Conservation (phyloP, 2,888 invertebrate species). For the Acanthosepion esculentum region DNA sequence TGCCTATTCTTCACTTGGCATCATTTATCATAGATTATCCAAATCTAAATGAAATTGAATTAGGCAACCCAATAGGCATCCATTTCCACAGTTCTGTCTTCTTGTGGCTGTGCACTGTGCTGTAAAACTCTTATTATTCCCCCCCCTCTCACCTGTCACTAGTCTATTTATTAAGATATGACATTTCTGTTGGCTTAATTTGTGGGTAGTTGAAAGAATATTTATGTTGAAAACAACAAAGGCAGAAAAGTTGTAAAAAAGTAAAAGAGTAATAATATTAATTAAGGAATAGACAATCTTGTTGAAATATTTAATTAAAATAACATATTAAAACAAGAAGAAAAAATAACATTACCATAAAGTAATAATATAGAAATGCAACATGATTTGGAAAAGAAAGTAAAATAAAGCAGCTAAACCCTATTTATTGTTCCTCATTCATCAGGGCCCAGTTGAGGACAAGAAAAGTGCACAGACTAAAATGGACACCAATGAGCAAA, state of each 20-base stretch:
- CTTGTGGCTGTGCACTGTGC: not conserved
- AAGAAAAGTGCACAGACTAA: not conserved
- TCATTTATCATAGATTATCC: not conserved
- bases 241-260: not conserved
- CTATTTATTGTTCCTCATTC: too few relatives aligned
- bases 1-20: not conserved
- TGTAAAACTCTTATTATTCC: not conserved
- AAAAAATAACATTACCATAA: too few relatives aligned
- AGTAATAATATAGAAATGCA: too few relatives aligned
- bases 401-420: too few relatives aligned
- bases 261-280: too few relatives aligned
- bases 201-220: not conserved
- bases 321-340: too few relatives aligned
- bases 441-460: not conserved
- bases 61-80: not conserved
- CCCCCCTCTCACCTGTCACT: not conserved
- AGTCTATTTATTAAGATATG: not conserved
- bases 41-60: not conserved
- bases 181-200: constrained; percentile 33
- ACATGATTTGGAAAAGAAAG: too few relatives aligned
- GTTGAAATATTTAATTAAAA: too few relatives aligned
- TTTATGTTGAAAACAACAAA: not conserved
- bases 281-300: too few relatives aligned
- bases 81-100: not conserved
- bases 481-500: too few relatives aligned